Conservation (phyloP, 2,888 invertebrate genomes). For the Ophion obscuratus region DNA sequence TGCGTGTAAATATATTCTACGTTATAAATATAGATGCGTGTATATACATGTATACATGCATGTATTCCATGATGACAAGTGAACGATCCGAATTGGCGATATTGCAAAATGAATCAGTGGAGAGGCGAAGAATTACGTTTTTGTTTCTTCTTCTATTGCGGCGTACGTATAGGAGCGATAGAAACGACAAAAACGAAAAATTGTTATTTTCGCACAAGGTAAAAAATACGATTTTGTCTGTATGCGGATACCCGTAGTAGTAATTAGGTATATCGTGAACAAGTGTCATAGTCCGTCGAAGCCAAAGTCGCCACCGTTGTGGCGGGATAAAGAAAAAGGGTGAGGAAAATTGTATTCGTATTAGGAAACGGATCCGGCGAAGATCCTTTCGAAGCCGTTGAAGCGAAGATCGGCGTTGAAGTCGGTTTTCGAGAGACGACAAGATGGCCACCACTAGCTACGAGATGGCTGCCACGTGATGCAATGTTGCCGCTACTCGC, state of each 20-base stretch:
- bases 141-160: background rate
- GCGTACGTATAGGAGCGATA: background rate
- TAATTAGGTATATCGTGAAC: slow-evolving; percentile 63
- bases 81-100: slow-evolving; percentile 36
- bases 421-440: background rate
- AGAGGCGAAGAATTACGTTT: background rate
- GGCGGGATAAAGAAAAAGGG: slow-evolving; percentile 56
- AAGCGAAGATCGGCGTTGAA: background rate
- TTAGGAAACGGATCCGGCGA: slow-evolving; percentile 12
- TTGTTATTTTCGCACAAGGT: slow-evolving; percentile 45
- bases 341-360: slow-evolving; percentile 4
- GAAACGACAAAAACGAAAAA: background rate
- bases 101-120: background rate
- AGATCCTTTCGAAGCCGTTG: background rate
- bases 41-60: slow-evolving; percentile 5
- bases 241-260: slow-evolving; percentile 31
- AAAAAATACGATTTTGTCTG: slow-evolving; percentile 49
- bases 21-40: slow-evolving; percentile 5
- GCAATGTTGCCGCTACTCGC: background rate
- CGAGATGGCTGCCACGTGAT: background rate
- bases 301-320: slow-evolving; percentile 78
- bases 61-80: slow-evolving; percentile 20
- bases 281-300: slow-evolving; percentile 81
- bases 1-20: slow-evolving; percentile 67
- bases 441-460: background rate